A percentile compares a stretch with the other conserved stretches of the same genome.
Conservation (phyloP, 2,888 invertebrate genomes). For the Drosophila yooni region DNA sequence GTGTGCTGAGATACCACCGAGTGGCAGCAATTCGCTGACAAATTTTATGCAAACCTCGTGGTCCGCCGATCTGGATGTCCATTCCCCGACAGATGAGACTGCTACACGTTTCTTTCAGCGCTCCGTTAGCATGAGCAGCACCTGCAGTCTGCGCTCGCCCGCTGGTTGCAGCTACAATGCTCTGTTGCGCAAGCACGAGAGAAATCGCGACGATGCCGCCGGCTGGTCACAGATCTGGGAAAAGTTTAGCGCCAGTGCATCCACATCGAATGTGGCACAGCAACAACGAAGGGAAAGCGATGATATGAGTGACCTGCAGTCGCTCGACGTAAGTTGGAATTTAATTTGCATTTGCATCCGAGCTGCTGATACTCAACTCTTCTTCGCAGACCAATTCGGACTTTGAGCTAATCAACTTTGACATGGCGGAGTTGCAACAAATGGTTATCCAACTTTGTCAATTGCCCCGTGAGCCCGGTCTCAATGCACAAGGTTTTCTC, state of each 20-base stretch:
- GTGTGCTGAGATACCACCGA: conserved; percentile 44
- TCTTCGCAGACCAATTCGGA: conserved; percentile 85
- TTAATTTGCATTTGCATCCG: not conserved
- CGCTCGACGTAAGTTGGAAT: conserved; percentile 50
- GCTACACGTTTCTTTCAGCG: conserved; percentile 68
- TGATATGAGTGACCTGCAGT: conserved; percentile 58
- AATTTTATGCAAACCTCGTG: conserved; percentile 84
- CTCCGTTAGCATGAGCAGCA: conserved; percentile 82
- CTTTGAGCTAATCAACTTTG: conserved; percentile 87
- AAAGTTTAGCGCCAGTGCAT: conserved; percentile 72
- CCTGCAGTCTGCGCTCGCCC: conserved; percentile 78
- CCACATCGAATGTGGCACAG: conserved; percentile 40
- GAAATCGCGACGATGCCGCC: conserved; percentile 76
- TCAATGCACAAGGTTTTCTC: conserved; percentile 94
- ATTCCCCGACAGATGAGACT: conserved; percentile 57
- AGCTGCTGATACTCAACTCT: not conserved
- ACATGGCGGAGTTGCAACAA: conserved; percentile 86
- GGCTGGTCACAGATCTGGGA: conserved; percentile 87
- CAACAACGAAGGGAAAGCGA: conserved; percentile 43
- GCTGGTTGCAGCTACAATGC: conserved; percentile 83
- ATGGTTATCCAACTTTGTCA: conserved; percentile 89
- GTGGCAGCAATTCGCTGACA: conserved; percentile 78
- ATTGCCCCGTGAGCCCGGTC: conserved; percentile 91
- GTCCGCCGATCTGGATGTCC: conserved; percentile 76
- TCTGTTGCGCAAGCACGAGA: conserved; percentile 82